phyloP scores from a whole-genome alignment of 2,797 vertebrate species.

The Eutrigla gurnardus region DNA sequence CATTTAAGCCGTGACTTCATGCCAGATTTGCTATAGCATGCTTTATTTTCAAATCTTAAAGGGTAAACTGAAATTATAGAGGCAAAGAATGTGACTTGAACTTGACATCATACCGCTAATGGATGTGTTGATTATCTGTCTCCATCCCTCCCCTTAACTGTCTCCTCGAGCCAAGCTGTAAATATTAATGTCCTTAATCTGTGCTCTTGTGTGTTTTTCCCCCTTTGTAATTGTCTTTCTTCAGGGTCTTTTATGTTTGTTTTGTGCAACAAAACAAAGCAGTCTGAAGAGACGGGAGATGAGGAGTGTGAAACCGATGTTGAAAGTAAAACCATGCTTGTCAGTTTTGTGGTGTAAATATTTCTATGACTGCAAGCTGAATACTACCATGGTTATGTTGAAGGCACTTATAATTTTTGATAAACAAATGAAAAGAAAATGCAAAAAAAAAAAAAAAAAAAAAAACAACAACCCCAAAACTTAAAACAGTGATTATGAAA shows the following conservation, averaged over 20 bases:
- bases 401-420: conserved; percentile 89
- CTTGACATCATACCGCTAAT: conserved; percentile 79
- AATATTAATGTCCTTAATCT: conserved; percentile 83
- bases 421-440: conserved; percentile 73
- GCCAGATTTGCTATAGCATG: conserved; percentile 67
- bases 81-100: conserved; percentile 81
- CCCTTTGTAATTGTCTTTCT: conserved; percentile 83
- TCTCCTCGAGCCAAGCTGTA: conserved; percentile 85
- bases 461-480: conserved; percentile 55
- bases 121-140: conserved; percentile 79
- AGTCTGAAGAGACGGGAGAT: conserved; percentile 77
- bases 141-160: conserved; percentile 63
- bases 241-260: conserved; percentile 91
- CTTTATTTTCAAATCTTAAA: conserved; percentile 76
- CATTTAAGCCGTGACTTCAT: conserved; percentile 47
- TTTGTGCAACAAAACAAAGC: conserved; percentile 93
- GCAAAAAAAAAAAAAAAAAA: conserved; percentile 70
- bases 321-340: conserved; percentile 81
- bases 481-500: conserved; percentile 81
- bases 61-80: conserved; percentile 69
- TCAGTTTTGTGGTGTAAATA: conserved; percentile 78
- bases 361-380: conserved; percentile 79
- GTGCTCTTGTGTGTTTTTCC: conserved; percentile 73
- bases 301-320: conserved; percentile 81
- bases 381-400: conserved; percentile 79